Evolutionary conservation across 2,888 invertebrate genomes (phyloP), one percentile per base, ranked within the genome.

Genomic region (Seira sanloemensis): DNA sequence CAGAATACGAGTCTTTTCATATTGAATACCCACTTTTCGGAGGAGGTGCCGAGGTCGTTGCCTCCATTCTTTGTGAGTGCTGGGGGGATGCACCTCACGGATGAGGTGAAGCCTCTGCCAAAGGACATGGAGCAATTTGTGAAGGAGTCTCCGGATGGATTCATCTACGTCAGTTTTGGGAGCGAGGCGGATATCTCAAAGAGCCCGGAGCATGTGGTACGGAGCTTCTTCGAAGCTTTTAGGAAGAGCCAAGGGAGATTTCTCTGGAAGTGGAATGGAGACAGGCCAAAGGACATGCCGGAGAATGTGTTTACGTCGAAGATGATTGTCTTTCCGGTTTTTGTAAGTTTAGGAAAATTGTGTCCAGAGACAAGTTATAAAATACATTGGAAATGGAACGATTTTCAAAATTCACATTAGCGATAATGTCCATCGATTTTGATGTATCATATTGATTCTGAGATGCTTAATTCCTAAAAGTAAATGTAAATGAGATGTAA

Each of bases 91-190:
- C 87, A 87, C 24, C 84, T 86, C 5, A 73, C 85, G 12, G 82
- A 84, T 1, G 27, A 50, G 12, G 50, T 65, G 18, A 80, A 84
- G 19, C 68, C 81, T 0, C 26, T 87, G 0, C 87, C 87, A n/a
- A 66, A 84, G 54, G 87, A 82, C 62, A 78, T 81, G 72, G 75
- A 76, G 16, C 37, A 80, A 7, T 86, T 87, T 58, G 65, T 86
- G 19, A 69, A 81, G 12, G 76, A 46, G 16, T 50, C 75, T 16
- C 85, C 84, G 7, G 77, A 65, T 25, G 88, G 87, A 9, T 88
- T 88, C 50, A 84, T 88, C 0, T 88, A 86, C 67, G 68, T 88
- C 0, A 87, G 87, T 67, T 88, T 88, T 71, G 88, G 88, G n/a
- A 86, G 83, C 26, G 84, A 82, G 26, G 83, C 85, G 12, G 80